These are phyloP conservation scores for Chaitophorus viminalis DNA, from an alignment of 2,888 invertebrate species.

Conservation along the genomic window DNA sequence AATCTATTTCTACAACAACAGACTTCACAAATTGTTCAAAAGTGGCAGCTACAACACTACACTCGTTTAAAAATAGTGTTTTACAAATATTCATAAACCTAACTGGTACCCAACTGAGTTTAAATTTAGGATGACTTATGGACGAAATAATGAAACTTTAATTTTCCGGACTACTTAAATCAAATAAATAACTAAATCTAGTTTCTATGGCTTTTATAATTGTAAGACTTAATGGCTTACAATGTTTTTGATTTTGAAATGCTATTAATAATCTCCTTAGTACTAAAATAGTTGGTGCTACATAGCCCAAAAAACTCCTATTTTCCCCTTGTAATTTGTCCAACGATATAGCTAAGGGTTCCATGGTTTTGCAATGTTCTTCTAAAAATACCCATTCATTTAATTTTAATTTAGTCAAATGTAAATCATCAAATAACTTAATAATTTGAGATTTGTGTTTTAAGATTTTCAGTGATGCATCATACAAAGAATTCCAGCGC, in stretches of 20 bases:
- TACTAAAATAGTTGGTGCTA: conserved; percentile 4
- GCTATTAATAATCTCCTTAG: conserved; percentile 1
- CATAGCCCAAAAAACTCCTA: neutral
- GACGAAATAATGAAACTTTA: too few species aligned
- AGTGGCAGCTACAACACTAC: too few species aligned
- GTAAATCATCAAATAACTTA: conserved; percentile 10
- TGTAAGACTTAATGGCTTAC: conserved; percentile 15
- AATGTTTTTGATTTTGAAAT: neutral
- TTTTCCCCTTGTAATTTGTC: conserved; percentile 10
- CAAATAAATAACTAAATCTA: neutral
- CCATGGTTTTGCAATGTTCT: conserved; percentile 1
- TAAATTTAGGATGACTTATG: too few species aligned
- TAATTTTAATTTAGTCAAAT: too few species aligned
- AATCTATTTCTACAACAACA: too few species aligned
- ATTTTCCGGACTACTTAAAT: neutral
- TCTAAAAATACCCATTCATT: conserved; percentile 29
- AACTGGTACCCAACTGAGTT: too few species aligned
- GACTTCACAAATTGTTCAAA: too few species aligned
- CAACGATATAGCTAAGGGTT: conserved; percentile 10
- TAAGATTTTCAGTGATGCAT: conserved; percentile 11
- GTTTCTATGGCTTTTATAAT: conserved; percentile 2
- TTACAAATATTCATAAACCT: too few species aligned
- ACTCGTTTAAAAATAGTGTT: too few species aligned
- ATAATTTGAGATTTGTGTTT: neutral
- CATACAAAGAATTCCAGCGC: conserved; percentile 20